Evolutionary conservation across 2,797 vertebrate genomes (phyloP), one percentile per base, ranked within the genome.

Genomic region (Notolepis coatsorum): DNA sequence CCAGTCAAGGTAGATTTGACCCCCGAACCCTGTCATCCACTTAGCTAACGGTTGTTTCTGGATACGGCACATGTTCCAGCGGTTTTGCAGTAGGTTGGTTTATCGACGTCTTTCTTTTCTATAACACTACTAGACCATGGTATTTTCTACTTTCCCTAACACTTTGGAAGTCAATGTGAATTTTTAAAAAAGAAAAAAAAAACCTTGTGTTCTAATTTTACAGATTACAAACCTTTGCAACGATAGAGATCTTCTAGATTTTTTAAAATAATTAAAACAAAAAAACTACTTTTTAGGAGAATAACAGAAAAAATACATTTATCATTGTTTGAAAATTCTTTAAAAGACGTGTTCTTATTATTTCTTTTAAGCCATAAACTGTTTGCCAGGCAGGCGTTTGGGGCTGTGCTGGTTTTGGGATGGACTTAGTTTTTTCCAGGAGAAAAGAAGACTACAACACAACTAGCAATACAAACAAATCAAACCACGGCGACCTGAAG

Each of bases 111-210:
- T 56, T 33, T 65, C 28, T 56, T 35, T 66, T 76, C 28, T 73
- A 52, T 50, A 71, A 84, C 71, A 79, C 67, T 68, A 65, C 56
- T 77, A 75, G 43, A 60, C 60, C n/a, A n/a, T n/a, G 64, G 41
- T 75, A 43, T 81, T 88, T 89, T 87, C 59, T 67, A 78, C 62
- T 85, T 30, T n/a, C 60, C 68, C 63, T 70, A 55, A 82, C 78
- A 73, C 76, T 81, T 80, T 88, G 69, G 76, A 77, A 74, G 59
- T 86, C 55, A 74, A 63, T 84, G 84, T 92, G 89, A 88, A 88
- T 79, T 81, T 71, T 82, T 50, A 77, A 73, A 39, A 46, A 60
- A 50, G 58, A n/a, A n/a, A n/a, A n/a, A n/a, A n/a, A 61, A 43
- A 64, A 75, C 45, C 42, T 87, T 83, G 79, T 75, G 9, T 41